Base-by-base conservation (phyloP, 2,888 invertebrate species). In the Epinotia demarniana region DNA sequence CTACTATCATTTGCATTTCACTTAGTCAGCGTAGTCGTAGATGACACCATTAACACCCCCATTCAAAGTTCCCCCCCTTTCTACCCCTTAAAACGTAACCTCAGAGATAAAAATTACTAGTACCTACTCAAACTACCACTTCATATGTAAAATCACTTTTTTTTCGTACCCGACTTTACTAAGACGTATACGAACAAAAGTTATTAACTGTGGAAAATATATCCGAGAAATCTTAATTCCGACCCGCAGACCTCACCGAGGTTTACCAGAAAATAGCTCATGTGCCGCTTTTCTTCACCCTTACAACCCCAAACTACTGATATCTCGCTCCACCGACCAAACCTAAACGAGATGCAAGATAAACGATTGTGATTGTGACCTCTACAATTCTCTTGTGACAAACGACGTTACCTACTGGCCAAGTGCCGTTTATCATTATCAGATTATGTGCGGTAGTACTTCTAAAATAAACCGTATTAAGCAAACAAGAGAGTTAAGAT, bases 351-450 rank as follows among this genome's bases (percentile, higher is more conserved):
- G 71, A 72, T 3, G 71, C 71, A 72, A 63, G 71, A 62, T 61
- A 23, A 53, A 67, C 67, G 55, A 67, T 39, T 67, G 55, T 71
- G 62, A 62, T 62, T 71, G 55, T 23, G 43, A 63, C 63, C 63
- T 63, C 71, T 53, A 72, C 71, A 63, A 72, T 72, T 72, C 63
- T 72, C 55, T 55, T 43, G 72, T 72, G 55, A 64, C 63, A 72
- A 72, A 72, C 63, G 63, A 63, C 63, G 43, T 62, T 72, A 63
- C 55, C 55, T 63, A 63, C 43, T 63, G 63, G 63, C 53, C 63
- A 63, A 72, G 43, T 57, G 55, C 43, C 43, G 72, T 63, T 72
- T 72, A 72, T 43, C 62, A n/a, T 77, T 73, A 73, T 75, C 77
- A 27, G 49, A 72, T 72, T 63, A 72, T 18, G n/a, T 11, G n/a